Conservation (phyloP, 2,888 invertebrate genomes). For the Halictus ligatus region DNA sequence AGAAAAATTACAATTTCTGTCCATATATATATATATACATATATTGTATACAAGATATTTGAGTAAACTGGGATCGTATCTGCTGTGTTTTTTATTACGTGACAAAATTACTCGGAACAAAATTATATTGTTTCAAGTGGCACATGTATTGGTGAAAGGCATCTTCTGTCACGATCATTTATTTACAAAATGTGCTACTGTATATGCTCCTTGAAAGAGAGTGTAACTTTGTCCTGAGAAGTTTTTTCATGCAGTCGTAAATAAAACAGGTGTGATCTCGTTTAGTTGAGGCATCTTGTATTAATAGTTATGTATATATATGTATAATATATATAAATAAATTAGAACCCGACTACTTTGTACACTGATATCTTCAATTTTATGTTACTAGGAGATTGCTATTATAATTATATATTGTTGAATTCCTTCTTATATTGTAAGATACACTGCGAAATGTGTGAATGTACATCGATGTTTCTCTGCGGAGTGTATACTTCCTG, state of each 20-base stretch:
- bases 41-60: neutral
- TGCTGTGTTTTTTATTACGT: neutral
- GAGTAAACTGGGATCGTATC: neutral
- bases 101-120: neutral
- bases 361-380: slow-evolving; percentile 67
- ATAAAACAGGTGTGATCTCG: neutral
- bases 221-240: neutral
- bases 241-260: neutral
- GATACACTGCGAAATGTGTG: slow-evolving; percentile 58
- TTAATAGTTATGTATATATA: neutral
- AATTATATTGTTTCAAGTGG: neutral
- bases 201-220: neutral
- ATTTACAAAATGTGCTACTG: slow-evolving; percentile 10
- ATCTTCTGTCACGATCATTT: neutral
- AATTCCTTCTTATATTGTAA: slow-evolving; percentile 62
- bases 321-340: slow-evolving; percentile 4
- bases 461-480: slow-evolving; percentile 54
- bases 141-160: neutral
- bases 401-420: slow-evolving; percentile 55
- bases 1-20: slow-evolving; percentile 13
- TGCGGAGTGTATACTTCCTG: slow-evolving; percentile 50
- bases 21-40: neutral
- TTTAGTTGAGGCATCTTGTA: neutral
- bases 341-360: slow-evolving; percentile 57
- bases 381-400: slow-evolving; percentile 52